Conservation (phyloP, 1,140 invertebrate genomes). For the Caenorhabditis briggsae region DNA sequence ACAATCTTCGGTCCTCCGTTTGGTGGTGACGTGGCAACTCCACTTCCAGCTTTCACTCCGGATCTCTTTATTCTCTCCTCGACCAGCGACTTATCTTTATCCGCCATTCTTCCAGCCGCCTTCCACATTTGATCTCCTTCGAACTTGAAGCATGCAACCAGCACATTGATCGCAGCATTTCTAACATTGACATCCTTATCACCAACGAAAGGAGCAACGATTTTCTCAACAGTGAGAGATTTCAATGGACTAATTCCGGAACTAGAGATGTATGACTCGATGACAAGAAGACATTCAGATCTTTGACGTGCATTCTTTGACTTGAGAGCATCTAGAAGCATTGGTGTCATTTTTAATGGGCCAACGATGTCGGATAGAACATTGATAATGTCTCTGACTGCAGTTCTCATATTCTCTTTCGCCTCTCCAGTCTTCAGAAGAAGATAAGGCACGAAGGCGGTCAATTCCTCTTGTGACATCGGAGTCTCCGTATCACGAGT, state of each 20-base stretch:
- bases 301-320: conserved; percentile 93
- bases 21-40: conserved; percentile 74
- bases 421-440: conserved; percentile 94
- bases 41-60: conserved; percentile 81
- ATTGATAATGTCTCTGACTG: conserved; percentile 88
- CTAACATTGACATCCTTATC: conserved; percentile 95
- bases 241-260: conserved; percentile 87
- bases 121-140: conserved; percentile 89
- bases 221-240: conserved; percentile 85
- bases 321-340: conserved; percentile 93
- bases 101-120: conserved; percentile 90
- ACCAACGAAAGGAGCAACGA: conserved; percentile 92
- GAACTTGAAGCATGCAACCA: conserved; percentile 90
- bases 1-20: conserved; percentile 64
- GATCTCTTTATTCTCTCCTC: conserved; percentile 94
- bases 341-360: conserved; percentile 89
- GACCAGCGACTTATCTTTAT: conserved; percentile 92
- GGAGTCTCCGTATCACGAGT: conserved; percentile 87
- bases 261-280: conserved; percentile 88
- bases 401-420: conserved; percentile 91
- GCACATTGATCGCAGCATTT: conserved; percentile 92
- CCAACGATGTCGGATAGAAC: conserved; percentile 89
- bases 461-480: conserved; percentile 90
- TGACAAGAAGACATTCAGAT: conserved; percentile 92
- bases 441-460: conserved; percentile 93